A percentile compares a stretch with the other conserved stretches of the same genome.
Conservation (phyloP, 2,113 vertebrate species). For the Ciconia maguari region DNA sequence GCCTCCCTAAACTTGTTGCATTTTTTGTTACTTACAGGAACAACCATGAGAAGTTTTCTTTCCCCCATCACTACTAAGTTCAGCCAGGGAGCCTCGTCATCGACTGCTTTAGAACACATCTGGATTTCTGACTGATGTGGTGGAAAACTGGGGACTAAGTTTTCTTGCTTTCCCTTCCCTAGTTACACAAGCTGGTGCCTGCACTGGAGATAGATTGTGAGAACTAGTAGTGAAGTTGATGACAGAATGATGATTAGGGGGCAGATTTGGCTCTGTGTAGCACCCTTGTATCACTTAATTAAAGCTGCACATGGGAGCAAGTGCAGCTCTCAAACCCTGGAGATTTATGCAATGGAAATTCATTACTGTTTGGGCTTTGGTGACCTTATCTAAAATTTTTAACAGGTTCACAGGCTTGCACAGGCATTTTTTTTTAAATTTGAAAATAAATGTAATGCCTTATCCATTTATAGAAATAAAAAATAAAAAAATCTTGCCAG, state of each 20-base stretch:
- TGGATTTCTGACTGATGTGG: neutral
- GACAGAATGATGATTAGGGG: neutral
- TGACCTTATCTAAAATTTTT: neutral
- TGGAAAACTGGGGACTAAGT: constrained; percentile 27
- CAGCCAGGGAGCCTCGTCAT: constrained; percentile 1
- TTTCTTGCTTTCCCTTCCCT: neutral
- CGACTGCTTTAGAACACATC: neutral
- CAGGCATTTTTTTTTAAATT: neutral
- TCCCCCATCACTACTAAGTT: neutral
- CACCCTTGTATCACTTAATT: too few species aligned
- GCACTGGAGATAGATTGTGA: neutral
- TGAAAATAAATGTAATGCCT: neutral
- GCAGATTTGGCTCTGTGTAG: neutral
- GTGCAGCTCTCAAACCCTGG: neutral
- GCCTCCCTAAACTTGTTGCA: neutral
- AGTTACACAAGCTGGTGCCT: neutral
- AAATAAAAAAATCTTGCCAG: neutral
- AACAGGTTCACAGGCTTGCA: neutral
- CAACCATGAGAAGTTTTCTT: neutral
- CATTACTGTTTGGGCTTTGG: neutral
- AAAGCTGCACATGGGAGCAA: neutral
- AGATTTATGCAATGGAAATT: neutral
- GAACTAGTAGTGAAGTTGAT: neutral
- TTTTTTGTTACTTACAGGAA: neutral
- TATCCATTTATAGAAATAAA: neutral